Base-by-base conservation (phyloP, 2,797 vertebrate species). In the Pantherophis alleghaniensis region DNA sequence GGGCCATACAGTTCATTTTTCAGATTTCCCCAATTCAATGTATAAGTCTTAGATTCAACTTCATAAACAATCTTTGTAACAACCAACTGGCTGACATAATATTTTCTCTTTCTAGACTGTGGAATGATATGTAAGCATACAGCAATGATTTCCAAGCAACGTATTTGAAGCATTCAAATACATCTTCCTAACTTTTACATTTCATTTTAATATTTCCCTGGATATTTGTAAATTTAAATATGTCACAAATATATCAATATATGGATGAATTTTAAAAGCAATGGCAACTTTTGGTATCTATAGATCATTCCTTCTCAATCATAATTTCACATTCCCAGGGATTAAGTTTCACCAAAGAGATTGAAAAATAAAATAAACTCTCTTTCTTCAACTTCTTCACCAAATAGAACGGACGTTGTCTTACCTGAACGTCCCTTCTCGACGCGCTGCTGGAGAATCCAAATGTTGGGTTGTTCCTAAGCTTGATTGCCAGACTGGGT, bases 51-150 rank as follows among this genome's bases (percentile, higher is more conserved):
- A 7, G 89, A 94, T 94, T 96, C 96, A 97, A 97, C 96, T 97
- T 97, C 97, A 98, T 98, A 98, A 98, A 98, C 98, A 97, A 98
- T 97, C 97, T 97, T 98, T 98, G 98, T 97, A 97, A 97, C 97
- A 96, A 97, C 96, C 97, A 95, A 97, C 95, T 96, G 97, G 97
- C 97, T 98, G 96, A 96, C 95, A 97, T 96, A 97, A 97, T 91
- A 16, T 97, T 97, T 97, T 95, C 96, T 93, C 96, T 96, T 96
- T 94, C 94, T 89, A 22, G 95, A 95, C 93, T 61, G 92, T 51
- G 95, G 95, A 94, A 96, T 96, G 97, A 98, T 95, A 86, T 94
- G 90, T 0, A 97, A 96, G 95, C 93, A 96, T 94, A 96, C 90
- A 97, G 95, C 42, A 97, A 94, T 92, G 94, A 94, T 93, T 96